Evolutionary conservation across 2,797 vertebrate genomes (phyloP), one percentile per base, ranked within the genome.

Genomic region (Hypotaenidia okinawae): DNA sequence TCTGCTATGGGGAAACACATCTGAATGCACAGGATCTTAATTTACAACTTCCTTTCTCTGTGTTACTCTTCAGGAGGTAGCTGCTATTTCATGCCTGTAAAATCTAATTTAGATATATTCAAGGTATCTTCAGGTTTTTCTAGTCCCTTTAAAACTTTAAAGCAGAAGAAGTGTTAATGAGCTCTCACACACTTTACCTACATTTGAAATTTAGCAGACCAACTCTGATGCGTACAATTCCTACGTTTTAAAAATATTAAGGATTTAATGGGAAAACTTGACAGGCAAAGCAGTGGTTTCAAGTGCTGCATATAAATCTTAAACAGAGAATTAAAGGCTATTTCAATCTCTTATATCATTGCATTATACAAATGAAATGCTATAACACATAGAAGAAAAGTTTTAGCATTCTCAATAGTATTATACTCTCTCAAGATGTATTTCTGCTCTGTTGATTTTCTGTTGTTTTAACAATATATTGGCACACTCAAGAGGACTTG

Each of bases 221-320:
- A 80, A 66, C 28, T 57, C 14, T 19, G 25, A 25, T 64, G n/a
- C 78, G 12, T 76, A 84, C 41, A 94, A 23, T 90, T 55, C 52
- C 74, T 90, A 70, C n/a, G 86, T 62, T 92, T 95, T 84, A 93
- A 84, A 97, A 90, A 19, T 91, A 89, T 57, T 74, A 72, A 81
- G 76, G 43, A 95, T 93, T 94, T 94, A 95, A 93, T 84, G 63
- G 92, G 63, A 70, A 84, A 85, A 51, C 22, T 41, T 92, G 51
- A 66, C 61, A 94, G 64, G 54, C 69, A 47, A 73, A 76, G 41
- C 78, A 64, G 25, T 75, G 24, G 68, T 78, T 90, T 84, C 85
- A 84, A 95, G 80, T 82, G 61, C 17, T 78, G 70, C 80, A 93
- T 78, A 87, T 87, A 93, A 90, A 91, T 91, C 77, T 91, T 84